phyloP scores from a whole-genome alignment of 2,113 vertebrate species.

The Cisticola juncidis region DNA sequence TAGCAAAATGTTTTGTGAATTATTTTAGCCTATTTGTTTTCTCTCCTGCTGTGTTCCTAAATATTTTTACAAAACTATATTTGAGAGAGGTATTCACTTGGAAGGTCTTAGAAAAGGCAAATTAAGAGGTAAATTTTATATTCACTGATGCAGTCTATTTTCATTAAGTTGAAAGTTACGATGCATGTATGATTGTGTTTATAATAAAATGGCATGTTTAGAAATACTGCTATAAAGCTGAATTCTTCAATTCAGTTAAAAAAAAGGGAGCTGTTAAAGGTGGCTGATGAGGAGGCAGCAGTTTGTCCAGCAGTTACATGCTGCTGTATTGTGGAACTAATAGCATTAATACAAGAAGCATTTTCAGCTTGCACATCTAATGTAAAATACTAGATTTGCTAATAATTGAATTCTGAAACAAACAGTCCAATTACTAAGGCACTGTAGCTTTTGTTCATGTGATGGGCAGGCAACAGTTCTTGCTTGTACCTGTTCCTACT shows the following conservation, averaged over 20 bases:
- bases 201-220: constrained; percentile 8
- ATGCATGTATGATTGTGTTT: not conserved
- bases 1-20: constrained; percentile 43
- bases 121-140: constrained; percentile 29
- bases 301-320: constrained; percentile 62
- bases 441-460: constrained; percentile 33
- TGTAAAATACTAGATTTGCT: constrained; percentile 70
- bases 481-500: constrained; percentile 72
- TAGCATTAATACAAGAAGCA: constrained; percentile 66
- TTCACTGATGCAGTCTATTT: not conserved
- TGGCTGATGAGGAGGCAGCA: constrained; percentile 59
- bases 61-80: not conserved
- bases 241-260: constrained; percentile 10
- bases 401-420: constrained; percentile 75
- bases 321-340: constrained; percentile 59
- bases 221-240: constrained; percentile 18
- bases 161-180: constrained; percentile 1
- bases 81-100: not conserved
- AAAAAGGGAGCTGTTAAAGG: constrained; percentile 58
- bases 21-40: constrained; percentile 44
- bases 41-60: constrained; percentile 6
- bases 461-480: constrained; percentile 55
- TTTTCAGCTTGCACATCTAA: constrained; percentile 71
- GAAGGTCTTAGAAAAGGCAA: not conserved
- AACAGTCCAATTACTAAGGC: constrained; percentile 67